A percentile compares a stretch with the other conserved stretches of the same genome.
Evolutionary conservation across 2,888 invertebrate species (phyloP).

Genomic region (Lagria hirta): DNA sequence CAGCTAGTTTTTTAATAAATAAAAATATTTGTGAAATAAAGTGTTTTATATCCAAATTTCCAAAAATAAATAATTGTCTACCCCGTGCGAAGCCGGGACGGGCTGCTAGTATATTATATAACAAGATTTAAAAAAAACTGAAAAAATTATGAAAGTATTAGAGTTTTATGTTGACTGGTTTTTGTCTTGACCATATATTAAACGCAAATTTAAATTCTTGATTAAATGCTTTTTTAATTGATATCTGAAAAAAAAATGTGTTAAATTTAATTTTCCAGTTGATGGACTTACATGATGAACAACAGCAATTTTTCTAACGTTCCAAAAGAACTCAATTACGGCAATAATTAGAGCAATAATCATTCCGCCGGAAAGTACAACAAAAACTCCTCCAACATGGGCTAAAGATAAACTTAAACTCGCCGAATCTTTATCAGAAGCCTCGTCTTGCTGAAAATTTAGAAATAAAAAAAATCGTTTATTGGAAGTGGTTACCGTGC

Average conservation of each 20-base stretch:
- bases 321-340: constrained; percentile 81
- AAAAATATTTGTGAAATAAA: no score
- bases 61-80: no score
- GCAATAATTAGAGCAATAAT: constrained; percentile 72
- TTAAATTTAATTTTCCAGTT: constrained; percentile 4
- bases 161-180: constrained; percentile 44
- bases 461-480: constrained; percentile 5
- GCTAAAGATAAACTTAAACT: constrained; percentile 74
- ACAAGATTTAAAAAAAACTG: no score
- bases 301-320: constrained; percentile 74
- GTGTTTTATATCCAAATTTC: no score
- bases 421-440: constrained; percentile 45
- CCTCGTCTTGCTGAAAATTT: constrained; percentile 38
- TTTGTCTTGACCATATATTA: constrained; percentile 71
- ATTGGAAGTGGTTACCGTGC: constrained; percentile 54
- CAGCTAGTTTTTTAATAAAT: no score
- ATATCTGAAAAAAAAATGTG: constrained; percentile 59
- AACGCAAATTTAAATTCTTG: constrained; percentile 72
- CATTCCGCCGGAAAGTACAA: constrained; percentile 78
- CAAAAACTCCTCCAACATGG: constrained; percentile 90
- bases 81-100: no score
- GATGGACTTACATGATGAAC: constrained; percentile 67
- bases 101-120: no score
- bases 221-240: constrained; percentile 67
- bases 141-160: no score